Conservation (phyloP, 2,113 vertebrate species). For the Eurystomus gularis region DNA sequence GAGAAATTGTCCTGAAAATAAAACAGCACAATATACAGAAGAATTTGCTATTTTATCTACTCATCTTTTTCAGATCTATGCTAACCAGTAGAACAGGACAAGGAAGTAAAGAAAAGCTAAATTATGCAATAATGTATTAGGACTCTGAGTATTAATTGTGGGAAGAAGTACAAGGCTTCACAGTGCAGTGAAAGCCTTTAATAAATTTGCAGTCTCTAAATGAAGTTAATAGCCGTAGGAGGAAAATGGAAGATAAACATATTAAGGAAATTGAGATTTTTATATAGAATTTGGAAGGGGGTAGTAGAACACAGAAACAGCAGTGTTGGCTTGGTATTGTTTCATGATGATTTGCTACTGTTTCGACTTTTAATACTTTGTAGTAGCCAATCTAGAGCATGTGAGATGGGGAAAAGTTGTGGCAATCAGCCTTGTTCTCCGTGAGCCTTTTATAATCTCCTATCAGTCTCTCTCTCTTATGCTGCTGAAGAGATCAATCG, state of each 20-base stretch:
- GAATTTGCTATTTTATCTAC: neutral
- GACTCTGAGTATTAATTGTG: neutral
- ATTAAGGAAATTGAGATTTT: neutral
- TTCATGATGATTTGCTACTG: neutral
- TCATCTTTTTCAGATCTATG: neutral
- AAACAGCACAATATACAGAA: neutral
- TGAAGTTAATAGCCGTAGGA: neutral
- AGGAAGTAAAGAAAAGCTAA: neutral
- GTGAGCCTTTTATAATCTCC: neutral
- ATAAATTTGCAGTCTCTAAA: neutral
- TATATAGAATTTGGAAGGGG: neutral
- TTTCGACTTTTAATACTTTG: neutral
- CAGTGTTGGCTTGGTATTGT: neutral
- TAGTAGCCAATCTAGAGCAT: neutral
- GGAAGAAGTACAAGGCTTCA: neutral
- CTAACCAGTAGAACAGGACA: neutral
- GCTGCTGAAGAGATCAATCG: slow-evolving; percentile 49
- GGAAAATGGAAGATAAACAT: neutral
- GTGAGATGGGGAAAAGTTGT: neutral
- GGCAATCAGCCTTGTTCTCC: neutral
- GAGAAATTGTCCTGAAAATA: neutral
- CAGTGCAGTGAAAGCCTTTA: neutral
- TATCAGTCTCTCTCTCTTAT: neutral
- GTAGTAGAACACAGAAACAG: neutral
- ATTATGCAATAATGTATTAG: neutral